Conservation (phyloP, 92 coral and sea anemone genomes). For the Umimayanthus chanpuru region DNA sequence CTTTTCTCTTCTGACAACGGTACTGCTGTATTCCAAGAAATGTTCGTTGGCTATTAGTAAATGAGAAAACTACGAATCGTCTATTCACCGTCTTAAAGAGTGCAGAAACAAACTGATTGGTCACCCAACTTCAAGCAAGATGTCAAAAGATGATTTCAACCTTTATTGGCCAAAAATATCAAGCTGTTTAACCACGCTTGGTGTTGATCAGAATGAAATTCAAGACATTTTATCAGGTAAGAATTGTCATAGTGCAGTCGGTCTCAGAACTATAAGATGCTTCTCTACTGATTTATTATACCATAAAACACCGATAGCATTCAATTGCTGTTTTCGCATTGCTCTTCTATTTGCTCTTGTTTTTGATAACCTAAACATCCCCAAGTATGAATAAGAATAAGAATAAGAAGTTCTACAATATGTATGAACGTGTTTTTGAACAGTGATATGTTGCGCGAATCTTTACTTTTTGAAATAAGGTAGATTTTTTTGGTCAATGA, state of each 20-base stretch:
- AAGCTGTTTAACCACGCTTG: slow-evolving; percentile 57
- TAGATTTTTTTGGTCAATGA: too few species aligned
- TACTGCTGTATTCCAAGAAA: slow-evolving; percentile 58
- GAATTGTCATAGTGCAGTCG: neutral
- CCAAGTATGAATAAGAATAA: too few species aligned
- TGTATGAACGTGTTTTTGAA: too few species aligned
- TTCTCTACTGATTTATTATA: too few species aligned
- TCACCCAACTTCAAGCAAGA: slow-evolving; percentile 63
- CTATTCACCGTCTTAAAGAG: slow-evolving; percentile 62
- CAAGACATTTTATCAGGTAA: slow-evolving; percentile 59
- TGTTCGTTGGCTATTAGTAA: slow-evolving; percentile 58
- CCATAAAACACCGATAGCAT: too few species aligned
- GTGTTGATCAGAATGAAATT: slow-evolving; percentile 64
- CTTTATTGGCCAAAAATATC: slow-evolving; percentile 57
- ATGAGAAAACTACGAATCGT: slow-evolving; percentile 55
- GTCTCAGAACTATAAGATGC: too few species aligned
- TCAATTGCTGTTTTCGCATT: too few species aligned
- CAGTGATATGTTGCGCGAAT: too few species aligned
- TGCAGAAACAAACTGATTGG: slow-evolving; percentile 71
- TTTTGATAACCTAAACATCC: too few species aligned
- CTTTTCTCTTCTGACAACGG: slow-evolving; percentile 80
- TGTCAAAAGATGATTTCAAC: slow-evolving; percentile 68
- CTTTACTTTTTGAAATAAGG: too few species aligned
- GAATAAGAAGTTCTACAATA: too few species aligned
- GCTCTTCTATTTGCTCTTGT: too few species aligned